These are phyloP conservation scores for Charadrius vociferus DNA, from an alignment of 2,113 vertebrate species.

Conservation along the genomic window DNA sequence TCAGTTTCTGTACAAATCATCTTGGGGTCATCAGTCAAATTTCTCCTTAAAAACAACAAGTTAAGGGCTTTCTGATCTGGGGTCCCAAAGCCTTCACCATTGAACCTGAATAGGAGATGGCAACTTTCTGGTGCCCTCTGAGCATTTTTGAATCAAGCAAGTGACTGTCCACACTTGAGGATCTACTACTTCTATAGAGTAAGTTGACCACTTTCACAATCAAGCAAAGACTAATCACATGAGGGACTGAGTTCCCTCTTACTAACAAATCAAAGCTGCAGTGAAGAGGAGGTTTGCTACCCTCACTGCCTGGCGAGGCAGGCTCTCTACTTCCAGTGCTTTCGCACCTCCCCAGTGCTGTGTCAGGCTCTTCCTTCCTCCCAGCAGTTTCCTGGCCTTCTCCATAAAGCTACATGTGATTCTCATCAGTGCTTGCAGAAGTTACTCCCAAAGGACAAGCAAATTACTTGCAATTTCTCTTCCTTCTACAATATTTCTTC, in stretches of 20 bases:
- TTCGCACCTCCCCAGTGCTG: neutral
- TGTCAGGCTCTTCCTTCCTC: neutral
- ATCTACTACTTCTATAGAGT: neutral
- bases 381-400: neutral
- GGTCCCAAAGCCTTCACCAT: neutral
- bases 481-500: neutral
- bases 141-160: neutral
- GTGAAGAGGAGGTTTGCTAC: neutral
- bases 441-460: neutral
- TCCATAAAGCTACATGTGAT: neutral
- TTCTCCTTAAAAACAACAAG: neutral
- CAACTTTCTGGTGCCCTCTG: neutral
- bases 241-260: neutral
- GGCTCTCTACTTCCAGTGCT: neutral
- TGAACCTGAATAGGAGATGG: neutral
- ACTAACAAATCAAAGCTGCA: neutral
- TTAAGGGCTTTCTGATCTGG: neutral
- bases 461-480: neutral
- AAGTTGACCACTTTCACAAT: neutral
- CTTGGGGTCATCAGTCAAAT: neutral
- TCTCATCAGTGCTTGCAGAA: neutral
- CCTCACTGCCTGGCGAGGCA: neutral
- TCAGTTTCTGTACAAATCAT: neutral
- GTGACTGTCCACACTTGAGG: too few relatives aligned
- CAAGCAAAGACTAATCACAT: neutral